Conservation (phyloP, 2,888 invertebrate genomes). For the Xestia xanthographa region DNA sequence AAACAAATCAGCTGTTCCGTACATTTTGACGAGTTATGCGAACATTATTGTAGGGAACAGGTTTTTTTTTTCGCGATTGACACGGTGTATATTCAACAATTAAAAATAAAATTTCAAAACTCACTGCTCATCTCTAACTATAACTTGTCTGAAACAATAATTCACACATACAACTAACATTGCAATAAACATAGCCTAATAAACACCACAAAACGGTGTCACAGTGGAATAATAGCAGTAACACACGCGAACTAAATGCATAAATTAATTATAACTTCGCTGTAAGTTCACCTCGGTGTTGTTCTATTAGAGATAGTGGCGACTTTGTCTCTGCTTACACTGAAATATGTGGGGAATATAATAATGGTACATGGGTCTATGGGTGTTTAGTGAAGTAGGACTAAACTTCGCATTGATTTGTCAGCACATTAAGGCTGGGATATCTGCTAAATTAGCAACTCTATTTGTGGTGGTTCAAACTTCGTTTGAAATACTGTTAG, state of each 20-base stretch:
- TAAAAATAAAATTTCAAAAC: background rate
- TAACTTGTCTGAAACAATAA: constrained; percentile 37
- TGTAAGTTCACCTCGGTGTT: constrained; percentile 48
- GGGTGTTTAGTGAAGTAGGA: background rate
- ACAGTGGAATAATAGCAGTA: constrained; percentile 65
- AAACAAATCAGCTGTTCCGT: too few relatives aligned
- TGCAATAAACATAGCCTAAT: constrained; percentile 41
- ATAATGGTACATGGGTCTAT: background rate
- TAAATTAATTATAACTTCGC: constrained; percentile 77
- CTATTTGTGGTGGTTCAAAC: too few relatives aligned
- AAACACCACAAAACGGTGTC: constrained; percentile 58
- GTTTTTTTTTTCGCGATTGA: too few relatives aligned
- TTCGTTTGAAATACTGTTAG: too few relatives aligned
- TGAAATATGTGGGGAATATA: constrained; percentile 14
- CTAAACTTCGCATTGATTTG: background rate
- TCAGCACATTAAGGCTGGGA: too few relatives aligned
- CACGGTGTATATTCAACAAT: too few relatives aligned
- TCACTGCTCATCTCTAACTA: constrained; percentile 18
- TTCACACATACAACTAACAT: constrained; percentile 21
- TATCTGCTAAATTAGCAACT: too few relatives aligned
- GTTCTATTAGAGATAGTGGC: constrained; percentile 42
- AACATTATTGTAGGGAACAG: too few relatives aligned
- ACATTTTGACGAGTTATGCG: too few relatives aligned
- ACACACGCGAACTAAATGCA: constrained; percentile 71
- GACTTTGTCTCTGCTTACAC: constrained; percentile 29